Conservation (phyloP, 2,888 invertebrate genomes). For the Silvanus unidentatus region DNA sequence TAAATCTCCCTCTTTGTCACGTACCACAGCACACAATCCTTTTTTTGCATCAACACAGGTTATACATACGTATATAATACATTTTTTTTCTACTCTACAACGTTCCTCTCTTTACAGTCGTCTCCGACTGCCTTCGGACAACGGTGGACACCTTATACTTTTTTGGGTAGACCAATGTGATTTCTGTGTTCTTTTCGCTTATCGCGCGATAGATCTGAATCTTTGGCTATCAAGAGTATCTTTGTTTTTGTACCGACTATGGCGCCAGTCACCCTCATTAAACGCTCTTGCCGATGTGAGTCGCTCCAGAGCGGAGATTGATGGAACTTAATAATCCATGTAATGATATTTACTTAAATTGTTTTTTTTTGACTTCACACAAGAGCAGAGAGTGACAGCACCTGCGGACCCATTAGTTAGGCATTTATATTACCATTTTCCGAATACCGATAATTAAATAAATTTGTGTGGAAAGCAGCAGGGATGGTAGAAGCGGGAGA, state of each 20-base stretch:
- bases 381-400: too few species aligned
- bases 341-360: constrained; percentile 2
- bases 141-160: constrained; percentile 37
- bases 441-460: too few species aligned
- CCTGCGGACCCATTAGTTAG: too few species aligned
- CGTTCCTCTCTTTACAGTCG: constrained; percentile 3
- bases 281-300: constrained; percentile 24
- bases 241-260: constrained; percentile 42
- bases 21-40: constrained; percentile 34
- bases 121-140: constrained; percentile 9
- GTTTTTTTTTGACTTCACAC: too few species aligned
- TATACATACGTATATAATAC: constrained; percentile 5
- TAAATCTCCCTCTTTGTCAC: constrained; percentile 44
- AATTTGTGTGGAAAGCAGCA: too few species aligned
- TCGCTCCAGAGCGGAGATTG: constrained; percentile 25
- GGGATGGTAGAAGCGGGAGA: too few species aligned
- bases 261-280: constrained; percentile 46
- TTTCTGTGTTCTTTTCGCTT: constrained; percentile 40
- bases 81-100: constrained; percentile 21
- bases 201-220: constrained; percentile 46
- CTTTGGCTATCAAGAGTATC: constrained; percentile 43
- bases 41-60: constrained; percentile 23
- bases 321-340: constrained; percentile 24
- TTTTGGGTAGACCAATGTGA: constrained; percentile 38
- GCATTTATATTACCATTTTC: too few species aligned